Evolutionary conservation across 2,797 vertebrate species (phyloP), one percentile per base, ranked within the genome.

Genomic region (Pseudochromis fuscus): DNA sequence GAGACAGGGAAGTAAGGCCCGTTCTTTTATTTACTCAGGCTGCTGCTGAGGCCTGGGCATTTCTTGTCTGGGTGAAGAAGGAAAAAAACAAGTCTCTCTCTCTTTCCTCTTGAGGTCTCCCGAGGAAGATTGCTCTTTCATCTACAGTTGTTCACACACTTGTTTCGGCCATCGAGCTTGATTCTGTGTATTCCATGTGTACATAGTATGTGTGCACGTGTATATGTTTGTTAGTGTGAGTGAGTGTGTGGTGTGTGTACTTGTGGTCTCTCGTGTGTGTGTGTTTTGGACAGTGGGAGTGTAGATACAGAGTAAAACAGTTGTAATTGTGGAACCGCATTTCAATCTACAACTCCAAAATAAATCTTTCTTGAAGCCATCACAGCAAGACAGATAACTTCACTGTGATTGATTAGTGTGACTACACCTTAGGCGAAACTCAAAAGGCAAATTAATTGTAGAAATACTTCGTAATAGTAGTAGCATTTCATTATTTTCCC

Each of bases 11-110:
- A 97, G 96, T 96, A 95, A 96, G 95, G 95, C 95, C 89, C 86
- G 83, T 92, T 95, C 95, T 98, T 97, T 97, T 98, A 98, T 99
- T 99, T 98, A 98, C 96, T 96, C 96, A 97, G 96, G 97, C 96
- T 96, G 96, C 91, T 91, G 91, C 96, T 93, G 94, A 91, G 95
- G 96, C 96, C 96, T 94, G 95, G 95, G 95, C 95, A 97, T 97
- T 94, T 97, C 95, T 96, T 96, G 95, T 97, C 97, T 97, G 95
- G 95, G 93, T 96, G 96, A 96, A 96, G 94, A 93, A 95, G 88
- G 88, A 81, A 90, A 79, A 91, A 93, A 91, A 91, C 81, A 91
- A 89, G 86, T 85, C 85, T 88, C 83, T 88, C 84, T 87, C 77
- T 91, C 71, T 75, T 72, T 81, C 81, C 87, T 91, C 86, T 87